These are phyloP conservation scores for Poeciliopsis gracilis DNA, from an alignment of 2,797 vertebrate species.

Conservation along the genomic window DNA sequence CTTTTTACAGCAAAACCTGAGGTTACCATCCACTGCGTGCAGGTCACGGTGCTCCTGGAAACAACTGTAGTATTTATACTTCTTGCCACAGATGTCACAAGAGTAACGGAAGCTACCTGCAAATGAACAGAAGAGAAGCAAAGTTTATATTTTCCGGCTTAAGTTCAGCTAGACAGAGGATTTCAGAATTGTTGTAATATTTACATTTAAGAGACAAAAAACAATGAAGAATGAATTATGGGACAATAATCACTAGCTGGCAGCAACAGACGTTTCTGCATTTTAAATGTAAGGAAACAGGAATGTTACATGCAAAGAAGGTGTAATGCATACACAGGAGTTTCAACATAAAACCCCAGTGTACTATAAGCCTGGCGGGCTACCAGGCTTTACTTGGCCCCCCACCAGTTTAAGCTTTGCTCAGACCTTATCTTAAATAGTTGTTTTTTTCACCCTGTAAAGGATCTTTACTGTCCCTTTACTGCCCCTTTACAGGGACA, in stretches of 20 bases:
- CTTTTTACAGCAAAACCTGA: conserved; percentile 7
- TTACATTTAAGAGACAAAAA: conserved; percentile 1
- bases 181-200: neutral
- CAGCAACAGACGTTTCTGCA: neutral
- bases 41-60: conserved; percentile 99
- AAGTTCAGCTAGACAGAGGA: conserved; percentile 8
- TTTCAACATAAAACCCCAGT: too few species aligned
- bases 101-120: conserved; percentile 98
- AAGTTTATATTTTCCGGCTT: conserved; percentile 11
- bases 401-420: too few species aligned
- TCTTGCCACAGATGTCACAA: conserved; percentile 98
- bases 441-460: too few species aligned
- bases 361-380: too few species aligned
- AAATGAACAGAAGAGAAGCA: conserved; percentile 40
- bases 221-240: neutral
- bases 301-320: neutral
- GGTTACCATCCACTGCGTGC: conserved; percentile 94
- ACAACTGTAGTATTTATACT: conserved; percentile 99
- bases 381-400: too few species aligned
- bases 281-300: neutral
- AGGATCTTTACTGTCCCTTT: too few species aligned
- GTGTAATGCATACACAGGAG: neutral
- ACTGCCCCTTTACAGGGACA: too few species aligned
- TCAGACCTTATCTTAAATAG: too few species aligned
- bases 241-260: neutral